Conservation (phyloP, 2,797 vertebrate genomes). For the Clarias fuscus region DNA sequence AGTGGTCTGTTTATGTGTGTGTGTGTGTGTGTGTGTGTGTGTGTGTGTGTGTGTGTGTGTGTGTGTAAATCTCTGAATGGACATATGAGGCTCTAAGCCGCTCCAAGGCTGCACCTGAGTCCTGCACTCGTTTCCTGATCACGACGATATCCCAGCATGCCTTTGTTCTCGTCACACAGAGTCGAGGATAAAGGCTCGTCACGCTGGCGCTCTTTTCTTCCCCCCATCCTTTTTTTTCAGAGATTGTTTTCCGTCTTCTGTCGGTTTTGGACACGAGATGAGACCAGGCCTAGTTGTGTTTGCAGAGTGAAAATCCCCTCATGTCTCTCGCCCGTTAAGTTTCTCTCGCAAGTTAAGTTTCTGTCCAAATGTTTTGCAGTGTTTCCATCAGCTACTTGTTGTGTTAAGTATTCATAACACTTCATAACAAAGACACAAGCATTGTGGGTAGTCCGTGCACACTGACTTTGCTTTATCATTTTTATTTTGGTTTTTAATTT, state of each 20-base stretch:
- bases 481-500: background rate
- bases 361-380: slow-evolving; percentile 25
- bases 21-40: background rate
- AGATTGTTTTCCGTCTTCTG: slow-evolving; percentile 6
- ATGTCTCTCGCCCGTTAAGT: slow-evolving; percentile 10
- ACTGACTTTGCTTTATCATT: background rate
- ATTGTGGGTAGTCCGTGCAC: background rate
- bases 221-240: background rate
- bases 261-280: background rate
- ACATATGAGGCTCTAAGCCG: slow-evolving; percentile 42
- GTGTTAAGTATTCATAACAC: slow-evolving; percentile 27
- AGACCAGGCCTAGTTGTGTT: slow-evolving; percentile 6
- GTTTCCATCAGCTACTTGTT: slow-evolving; percentile 18
- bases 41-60: background rate
- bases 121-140: slow-evolving; percentile 40
- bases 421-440: background rate
- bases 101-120: slow-evolving; percentile 47
- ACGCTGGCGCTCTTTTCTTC: background rate
- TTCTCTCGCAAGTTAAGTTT: slow-evolving; percentile 10
- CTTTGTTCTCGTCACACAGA: background rate
- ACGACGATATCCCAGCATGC: slow-evolving; percentile 30
- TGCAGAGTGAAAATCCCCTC: slow-evolving; percentile 16
- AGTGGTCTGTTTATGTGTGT: background rate
- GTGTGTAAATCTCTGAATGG: slow-evolving; percentile 44
- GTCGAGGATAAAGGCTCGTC: background rate